phyloP scores from a whole-genome alignment of 2,113 vertebrate species.

The Chinchilla lanigera region DNA sequence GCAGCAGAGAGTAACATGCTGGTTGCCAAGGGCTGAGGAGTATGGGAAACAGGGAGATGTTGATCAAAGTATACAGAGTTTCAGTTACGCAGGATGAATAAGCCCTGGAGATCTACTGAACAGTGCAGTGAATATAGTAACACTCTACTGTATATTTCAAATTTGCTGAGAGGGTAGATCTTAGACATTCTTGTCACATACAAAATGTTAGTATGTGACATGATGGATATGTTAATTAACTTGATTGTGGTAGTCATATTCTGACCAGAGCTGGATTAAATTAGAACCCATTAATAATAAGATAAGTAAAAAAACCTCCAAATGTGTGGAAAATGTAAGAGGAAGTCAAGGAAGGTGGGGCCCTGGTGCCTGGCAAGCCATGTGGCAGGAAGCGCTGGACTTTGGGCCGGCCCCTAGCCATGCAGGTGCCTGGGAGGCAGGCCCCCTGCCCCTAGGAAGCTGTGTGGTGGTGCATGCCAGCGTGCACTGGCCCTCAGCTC shows the following conservation, averaged over 20 bases:
- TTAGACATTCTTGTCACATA: neutral
- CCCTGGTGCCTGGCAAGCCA: too few species aligned
- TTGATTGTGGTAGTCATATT: neutral
- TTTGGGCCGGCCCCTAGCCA: too few species aligned
- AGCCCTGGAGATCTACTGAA: neutral
- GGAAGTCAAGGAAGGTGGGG: neutral
- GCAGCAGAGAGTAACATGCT: neutral
- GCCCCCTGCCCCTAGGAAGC: too few species aligned
- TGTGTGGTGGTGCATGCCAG: too few species aligned
- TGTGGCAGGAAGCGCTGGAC: too few species aligned
- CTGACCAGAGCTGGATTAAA: neutral
- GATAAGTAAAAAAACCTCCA: neutral
- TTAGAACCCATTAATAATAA: neutral
- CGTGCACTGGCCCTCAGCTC: too few species aligned
- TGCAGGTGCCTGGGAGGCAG: too few species aligned
- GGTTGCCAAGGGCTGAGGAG: neutral
- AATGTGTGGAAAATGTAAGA: neutral
- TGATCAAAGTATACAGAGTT: neutral
- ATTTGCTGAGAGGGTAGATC: neutral
- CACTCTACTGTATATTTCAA: neutral
- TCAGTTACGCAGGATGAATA: neutral
- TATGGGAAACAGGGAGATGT: neutral
- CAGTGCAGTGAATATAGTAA: neutral
- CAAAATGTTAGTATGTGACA: neutral
- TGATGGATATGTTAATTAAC: neutral